A percentile compares a stretch with the other conserved stretches of the same genome.
Evolutionary conservation across 2,113 vertebrate species (phyloP).

Genomic region (Toxotes chatareus): DNA sequence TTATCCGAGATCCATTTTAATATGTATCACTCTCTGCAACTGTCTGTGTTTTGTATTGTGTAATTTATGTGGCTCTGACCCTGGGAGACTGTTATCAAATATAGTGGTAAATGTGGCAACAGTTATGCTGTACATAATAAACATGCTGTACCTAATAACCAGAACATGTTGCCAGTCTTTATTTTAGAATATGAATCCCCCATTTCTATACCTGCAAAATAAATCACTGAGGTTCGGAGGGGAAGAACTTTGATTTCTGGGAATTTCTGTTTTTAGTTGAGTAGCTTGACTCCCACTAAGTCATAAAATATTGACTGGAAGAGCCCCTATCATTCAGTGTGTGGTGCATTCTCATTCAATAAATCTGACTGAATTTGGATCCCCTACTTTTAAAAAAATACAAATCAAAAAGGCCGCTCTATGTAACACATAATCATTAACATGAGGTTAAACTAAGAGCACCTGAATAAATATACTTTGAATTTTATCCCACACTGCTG

Average conservation of each 20-base stretch:
- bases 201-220: constrained; percentile 19
- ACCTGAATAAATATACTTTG: neutral
- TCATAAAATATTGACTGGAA: constrained; percentile 8
- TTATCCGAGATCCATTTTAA: neutral
- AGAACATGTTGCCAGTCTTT: constrained; percentile 25
- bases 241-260: neutral
- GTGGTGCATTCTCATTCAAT: neutral
- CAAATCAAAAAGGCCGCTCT: neutral
- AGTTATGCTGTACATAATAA: constrained; percentile 42
- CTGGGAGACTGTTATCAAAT: constrained; percentile 17
- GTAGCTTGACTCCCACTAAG: constrained; percentile 3
- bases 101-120: constrained; percentile 18
- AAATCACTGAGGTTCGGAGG: constrained; percentile 9
- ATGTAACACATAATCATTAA: neutral
- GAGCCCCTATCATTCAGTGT: neutral
- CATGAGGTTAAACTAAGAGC: constrained; percentile 15
- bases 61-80: constrained; percentile 10
- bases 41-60: constrained; percentile 17
- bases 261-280: constrained; percentile 25
- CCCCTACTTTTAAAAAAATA: neutral
- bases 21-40: constrained; percentile 8
- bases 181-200: constrained; percentile 13
- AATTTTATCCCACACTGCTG: neutral
- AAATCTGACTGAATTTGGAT: constrained; percentile 25
- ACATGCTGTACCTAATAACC: constrained; percentile 31